phyloP scores from a whole-genome alignment of 2,113 vertebrate species.

The Bostrychus sinensis region DNA sequence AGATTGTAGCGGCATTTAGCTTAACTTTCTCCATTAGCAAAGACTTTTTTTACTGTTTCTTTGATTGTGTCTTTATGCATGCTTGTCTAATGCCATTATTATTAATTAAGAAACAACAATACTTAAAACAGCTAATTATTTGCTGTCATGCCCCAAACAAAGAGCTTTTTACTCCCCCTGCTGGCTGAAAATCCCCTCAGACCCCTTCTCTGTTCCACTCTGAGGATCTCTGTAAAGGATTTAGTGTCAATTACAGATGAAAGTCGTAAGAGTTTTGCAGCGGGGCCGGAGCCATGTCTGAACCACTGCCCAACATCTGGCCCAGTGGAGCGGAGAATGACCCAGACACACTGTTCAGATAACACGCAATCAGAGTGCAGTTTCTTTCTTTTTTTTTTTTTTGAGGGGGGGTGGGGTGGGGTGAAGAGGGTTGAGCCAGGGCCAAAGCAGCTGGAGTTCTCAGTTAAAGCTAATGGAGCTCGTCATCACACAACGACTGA shows the following conservation, averaged over 20 bases:
- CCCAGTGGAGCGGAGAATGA: conserved; percentile 51
- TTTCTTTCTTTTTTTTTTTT: no score
- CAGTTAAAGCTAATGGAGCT: conserved; percentile 34
- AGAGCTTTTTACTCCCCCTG: conserved; percentile 7
- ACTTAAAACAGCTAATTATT: no score
- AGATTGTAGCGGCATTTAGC: no score
- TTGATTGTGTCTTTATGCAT: no score
- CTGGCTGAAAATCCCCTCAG: neutral
- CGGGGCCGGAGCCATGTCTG: conserved; percentile 38
- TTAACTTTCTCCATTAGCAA: no score
- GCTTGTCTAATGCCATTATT: no score
- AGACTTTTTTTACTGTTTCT: no score
- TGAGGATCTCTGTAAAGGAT: conserved; percentile 25
- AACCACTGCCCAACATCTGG: conserved; percentile 41
- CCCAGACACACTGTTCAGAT: conserved; percentile 56
- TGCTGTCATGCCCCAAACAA: neutral
- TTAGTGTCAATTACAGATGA: conserved; percentile 59
- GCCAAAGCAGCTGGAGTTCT: conserved; percentile 31
- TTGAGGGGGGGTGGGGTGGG: no score
- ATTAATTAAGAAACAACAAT: no score
- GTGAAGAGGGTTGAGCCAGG: conserved; percentile 39
- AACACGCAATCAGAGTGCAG: conserved; percentile 56
- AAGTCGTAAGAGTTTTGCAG: conserved; percentile 53
- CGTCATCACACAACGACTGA: conserved; percentile 9
- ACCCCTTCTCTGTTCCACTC: conserved; percentile 13